A percentile compares a stretch with the other conserved stretches of the same genome.
phyloP scores from a whole-genome alignment of 92 coral and sea anemone genomes.

The Zoanthus sociatus region DNA sequence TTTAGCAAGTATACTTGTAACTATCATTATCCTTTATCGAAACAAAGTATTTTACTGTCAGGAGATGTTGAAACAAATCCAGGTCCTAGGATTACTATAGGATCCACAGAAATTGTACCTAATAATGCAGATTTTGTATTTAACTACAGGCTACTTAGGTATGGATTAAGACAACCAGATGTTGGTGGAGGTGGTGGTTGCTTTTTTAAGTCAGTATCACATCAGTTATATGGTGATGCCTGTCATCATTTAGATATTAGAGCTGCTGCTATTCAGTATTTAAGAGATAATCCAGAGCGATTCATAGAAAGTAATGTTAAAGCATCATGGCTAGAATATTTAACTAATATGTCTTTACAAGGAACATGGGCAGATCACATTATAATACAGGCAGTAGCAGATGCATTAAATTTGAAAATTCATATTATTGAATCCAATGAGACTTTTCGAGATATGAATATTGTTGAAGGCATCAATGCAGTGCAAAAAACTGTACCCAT shows the following conservation, averaged over 20 bases:
- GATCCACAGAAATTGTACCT: background rate
- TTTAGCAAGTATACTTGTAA: background rate
- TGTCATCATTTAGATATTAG: no score
- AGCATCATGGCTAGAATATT: no score
- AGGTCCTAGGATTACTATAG: background rate
- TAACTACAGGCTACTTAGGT: background rate
- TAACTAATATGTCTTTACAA: no score
- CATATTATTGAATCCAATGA: background rate
- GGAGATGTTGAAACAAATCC: conserved; percentile 5
- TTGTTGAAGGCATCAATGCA: background rate
- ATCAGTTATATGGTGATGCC: background rate
- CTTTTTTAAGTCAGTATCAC: background rate
- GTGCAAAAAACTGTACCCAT: background rate
- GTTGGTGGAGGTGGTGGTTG: conserved; percentile 2
- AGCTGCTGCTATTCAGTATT: no score
- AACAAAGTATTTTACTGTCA: background rate
- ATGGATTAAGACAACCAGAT: conserved; percentile 1
- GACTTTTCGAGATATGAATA: background rate
- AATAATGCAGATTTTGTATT: background rate
- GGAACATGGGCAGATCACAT: no score
- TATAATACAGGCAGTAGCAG: no score
- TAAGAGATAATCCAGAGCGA: no score
- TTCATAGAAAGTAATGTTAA: no score
- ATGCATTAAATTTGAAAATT: no score
- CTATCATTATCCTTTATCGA: background rate